These are phyloP conservation scores for Atrichornis clamosus DNA, from an alignment of 2,113 vertebrate genomes.

Conservation along the genomic window DNA sequence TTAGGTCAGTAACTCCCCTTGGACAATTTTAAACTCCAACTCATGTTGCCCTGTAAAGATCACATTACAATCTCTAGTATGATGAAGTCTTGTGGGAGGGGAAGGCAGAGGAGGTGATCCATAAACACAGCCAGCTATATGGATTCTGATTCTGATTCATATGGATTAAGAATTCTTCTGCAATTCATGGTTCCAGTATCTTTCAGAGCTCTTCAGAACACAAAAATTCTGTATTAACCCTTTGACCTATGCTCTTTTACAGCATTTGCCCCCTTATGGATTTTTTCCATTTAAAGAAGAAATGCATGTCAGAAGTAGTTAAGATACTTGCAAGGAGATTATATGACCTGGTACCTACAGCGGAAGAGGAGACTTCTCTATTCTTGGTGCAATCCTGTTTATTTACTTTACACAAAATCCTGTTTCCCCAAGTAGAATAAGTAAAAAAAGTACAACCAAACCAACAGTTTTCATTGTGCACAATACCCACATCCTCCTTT, in stretches of 20 bases:
- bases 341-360: neutral
- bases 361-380: neutral
- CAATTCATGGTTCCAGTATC: neutral
- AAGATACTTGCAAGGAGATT: neutral
- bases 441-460: constrained; percentile 19
- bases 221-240: neutral
- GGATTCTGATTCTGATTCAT: neutral
- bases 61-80: neutral
- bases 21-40: constrained; percentile 12
- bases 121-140: neutral
- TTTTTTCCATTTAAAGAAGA: neutral
- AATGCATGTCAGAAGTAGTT: neutral
- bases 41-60: neutral
- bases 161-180: too few relatives aligned
- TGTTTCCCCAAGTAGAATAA: neutral
- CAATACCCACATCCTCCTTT: constrained; percentile 18
- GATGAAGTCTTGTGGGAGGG: neutral
- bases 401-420: constrained; percentile 1
- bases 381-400: neutral
- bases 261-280: neutral
- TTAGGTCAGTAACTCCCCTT: neutral
- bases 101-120: neutral
- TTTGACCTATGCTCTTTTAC: neutral
- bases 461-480: neutral
- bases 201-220: neutral